A percentile compares a stretch with the other conserved stretches of the same genome.
Conservation (phyloP, 2,888 invertebrate genomes). For the Chydorus sphaericus region DNA sequence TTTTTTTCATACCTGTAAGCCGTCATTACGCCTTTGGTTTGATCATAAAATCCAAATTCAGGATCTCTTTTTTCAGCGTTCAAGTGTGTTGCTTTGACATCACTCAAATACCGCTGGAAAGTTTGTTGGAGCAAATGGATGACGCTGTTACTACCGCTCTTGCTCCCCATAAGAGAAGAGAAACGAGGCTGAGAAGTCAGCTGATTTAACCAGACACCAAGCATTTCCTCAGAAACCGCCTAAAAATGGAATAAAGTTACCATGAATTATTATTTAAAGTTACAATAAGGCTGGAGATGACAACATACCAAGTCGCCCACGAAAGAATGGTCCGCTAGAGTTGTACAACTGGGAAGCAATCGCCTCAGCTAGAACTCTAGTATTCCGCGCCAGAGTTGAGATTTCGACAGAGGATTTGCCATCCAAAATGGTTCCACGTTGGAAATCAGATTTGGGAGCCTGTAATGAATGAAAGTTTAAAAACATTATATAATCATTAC, state of each 20-base stretch:
- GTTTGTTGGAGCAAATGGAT: slow-evolving; percentile 54
- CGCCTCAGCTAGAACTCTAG: slow-evolving; percentile 62
- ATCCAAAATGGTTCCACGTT: slow-evolving; percentile 39
- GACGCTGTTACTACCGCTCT: slow-evolving; percentile 43
- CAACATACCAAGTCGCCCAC: slow-evolving; percentile 53
- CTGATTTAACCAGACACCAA: slow-evolving; percentile 60
- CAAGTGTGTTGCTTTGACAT: slow-evolving; percentile 52
- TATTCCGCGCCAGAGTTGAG: slow-evolving; percentile 46
- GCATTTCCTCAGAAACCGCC: slow-evolving; percentile 55
- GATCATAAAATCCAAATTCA: slow-evolving; percentile 79
- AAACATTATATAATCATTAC: not conserved
- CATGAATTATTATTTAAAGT: not conserved
- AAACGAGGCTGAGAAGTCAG: slow-evolving; percentile 57
- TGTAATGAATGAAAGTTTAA: not conserved
- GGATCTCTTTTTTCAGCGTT: slow-evolving; percentile 75
- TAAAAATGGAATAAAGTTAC: slow-evolving; percentile 28
- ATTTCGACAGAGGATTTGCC: slow-evolving; percentile 39
- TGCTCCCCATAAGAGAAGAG: slow-evolving; percentile 50
- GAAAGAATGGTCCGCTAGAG: slow-evolving; percentile 31
- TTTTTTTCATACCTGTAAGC: slow-evolving; percentile 58
- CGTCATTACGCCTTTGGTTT: slow-evolving; percentile 59
- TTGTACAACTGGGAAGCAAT: slow-evolving; percentile 69
- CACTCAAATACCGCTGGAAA: slow-evolving; percentile 54
- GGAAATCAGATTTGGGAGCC: slow-evolving; percentile 14
- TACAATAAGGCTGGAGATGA: not conserved